Evolutionary conservation across 2,113 vertebrate species (phyloP).

Genomic region (Corydoras maculifer): DNA sequence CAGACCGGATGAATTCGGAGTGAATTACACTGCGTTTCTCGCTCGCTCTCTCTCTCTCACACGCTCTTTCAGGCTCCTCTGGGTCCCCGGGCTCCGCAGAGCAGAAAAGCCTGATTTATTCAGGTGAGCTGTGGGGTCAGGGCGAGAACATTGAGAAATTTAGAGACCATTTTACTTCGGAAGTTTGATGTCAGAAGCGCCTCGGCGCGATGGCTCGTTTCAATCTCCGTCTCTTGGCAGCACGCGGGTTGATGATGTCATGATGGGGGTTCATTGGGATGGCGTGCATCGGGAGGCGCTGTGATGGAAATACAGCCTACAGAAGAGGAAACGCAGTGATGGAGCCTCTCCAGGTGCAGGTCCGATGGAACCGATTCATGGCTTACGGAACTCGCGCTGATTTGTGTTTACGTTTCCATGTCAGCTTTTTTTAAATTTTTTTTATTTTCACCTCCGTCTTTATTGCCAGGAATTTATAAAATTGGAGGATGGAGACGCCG

Average conservation of each 20-base stretch:
- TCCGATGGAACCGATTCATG: neutral
- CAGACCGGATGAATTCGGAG: slow-evolving; percentile 1
- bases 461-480: no score
- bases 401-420: no score
- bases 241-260: slow-evolving; percentile 23
- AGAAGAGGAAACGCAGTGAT: neutral
- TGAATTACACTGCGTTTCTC: slow-evolving; percentile 6
- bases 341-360: neutral
- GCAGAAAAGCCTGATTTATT: slow-evolving; percentile 42
- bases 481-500: no score
- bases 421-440: no score
- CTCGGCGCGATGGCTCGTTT: slow-evolving; percentile 40
- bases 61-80: slow-evolving; percentile 18
- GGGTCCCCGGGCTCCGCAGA: slow-evolving; percentile 33
- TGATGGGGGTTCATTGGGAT: slow-evolving; percentile 24
- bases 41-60: slow-evolving; percentile 1
- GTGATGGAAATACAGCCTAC: slow-evolving; percentile 3
- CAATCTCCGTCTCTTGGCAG: slow-evolving; percentile 17
- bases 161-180: slow-evolving; percentile 42
- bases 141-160: slow-evolving; percentile 45
- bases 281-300: slow-evolving; percentile 3
- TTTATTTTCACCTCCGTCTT: no score
- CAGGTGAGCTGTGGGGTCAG: slow-evolving; percentile 37
- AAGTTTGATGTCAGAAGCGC: slow-evolving; percentile 46
- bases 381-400: slow-evolving; percentile 27